Base-by-base conservation (phyloP, 2,888 invertebrate genomes). In the Campoplex nolae region DNA sequence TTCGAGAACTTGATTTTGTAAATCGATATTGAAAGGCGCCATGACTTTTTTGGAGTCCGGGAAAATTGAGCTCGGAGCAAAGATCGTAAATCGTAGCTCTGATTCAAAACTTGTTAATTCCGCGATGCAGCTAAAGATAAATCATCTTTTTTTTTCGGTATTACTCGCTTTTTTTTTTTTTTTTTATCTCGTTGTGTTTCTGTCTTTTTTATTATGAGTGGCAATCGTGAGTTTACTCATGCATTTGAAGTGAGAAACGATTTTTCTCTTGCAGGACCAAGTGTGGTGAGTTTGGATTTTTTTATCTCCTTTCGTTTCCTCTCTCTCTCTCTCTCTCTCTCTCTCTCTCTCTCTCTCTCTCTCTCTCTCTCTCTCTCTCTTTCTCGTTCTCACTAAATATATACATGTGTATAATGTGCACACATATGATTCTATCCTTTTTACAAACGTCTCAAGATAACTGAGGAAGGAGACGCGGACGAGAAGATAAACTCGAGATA, bases 401-500 rank as follows among this genome's bases (percentile, higher is more conserved):
- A 62, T 1, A 51, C 6, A 62, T 8, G 32, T 0, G 2, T 32
- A 32, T 28, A 4, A 62, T 62, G 4, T 16, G 62, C 62, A 16
- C 32, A 62, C 62, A 62, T 32, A 62, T 28, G 32, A 62, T 32
- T 62, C 62, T 28, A n/a, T 56, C 71, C 38, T 48, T 67, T 75
- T 83, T 76, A 42, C 71, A 70, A 67, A 67, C 76, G 76, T 68
- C 71, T 80, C 71, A 65, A 83, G 76, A 86, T 86, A 86, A 83
- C 35, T 58, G 56, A 58, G 35, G n/a, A 54, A 38, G 45, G 71
- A 80, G 79, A 75, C 23, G 70, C 48, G 62, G 9, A 65, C 38
- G 86, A 86, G 54, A 51, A 83, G 86, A 86, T 86, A 86, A 83
- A 80, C 51, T 42, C 23, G 71, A 71, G 86, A 86, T 86, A 86